A percentile compares a stretch with the other conserved stretches of the same genome.
phyloP scores from a whole-genome alignment of 2,797 vertebrate genomes.

The Limosa lapponica region DNA sequence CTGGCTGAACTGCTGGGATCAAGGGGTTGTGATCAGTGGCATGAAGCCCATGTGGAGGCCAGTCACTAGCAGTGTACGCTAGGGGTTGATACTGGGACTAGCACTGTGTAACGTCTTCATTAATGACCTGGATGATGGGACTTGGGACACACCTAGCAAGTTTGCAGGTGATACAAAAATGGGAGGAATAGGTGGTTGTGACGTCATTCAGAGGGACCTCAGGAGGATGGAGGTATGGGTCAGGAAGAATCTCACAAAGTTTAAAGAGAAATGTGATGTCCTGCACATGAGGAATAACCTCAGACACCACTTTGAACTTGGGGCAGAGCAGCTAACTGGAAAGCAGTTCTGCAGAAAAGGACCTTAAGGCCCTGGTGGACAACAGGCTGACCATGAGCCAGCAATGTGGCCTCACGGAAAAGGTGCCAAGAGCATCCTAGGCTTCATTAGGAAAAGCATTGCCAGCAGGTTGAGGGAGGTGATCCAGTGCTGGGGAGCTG shows the following conservation, averaged over 20 bases:
- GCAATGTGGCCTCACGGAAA: background rate
- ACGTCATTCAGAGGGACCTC: background rate
- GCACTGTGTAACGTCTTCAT: background rate
- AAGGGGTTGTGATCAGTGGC: background rate
- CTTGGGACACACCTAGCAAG: background rate
- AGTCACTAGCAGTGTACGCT: background rate
- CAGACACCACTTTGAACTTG: accelerated
- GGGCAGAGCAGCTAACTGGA: background rate
- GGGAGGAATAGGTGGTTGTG: background rate
- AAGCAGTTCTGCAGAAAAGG: background rate
- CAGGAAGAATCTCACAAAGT: background rate
- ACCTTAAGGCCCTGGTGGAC: background rate
- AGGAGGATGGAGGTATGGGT: background rate
- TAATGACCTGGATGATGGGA: background rate
- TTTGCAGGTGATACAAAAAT: background rate
- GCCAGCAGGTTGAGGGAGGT: background rate
- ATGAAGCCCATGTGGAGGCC: background rate
- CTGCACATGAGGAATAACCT: background rate
- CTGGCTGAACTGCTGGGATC: background rate
- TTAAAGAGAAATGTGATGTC: background rate
- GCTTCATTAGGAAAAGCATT: background rate
- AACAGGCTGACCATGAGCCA: background rate
- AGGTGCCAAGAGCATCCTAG: background rate
- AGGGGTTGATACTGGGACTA: background rate
- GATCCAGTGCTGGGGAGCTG: background rate